Conservation (phyloP, 2,797 vertebrate species). For the Myotis planiceps region DNA sequence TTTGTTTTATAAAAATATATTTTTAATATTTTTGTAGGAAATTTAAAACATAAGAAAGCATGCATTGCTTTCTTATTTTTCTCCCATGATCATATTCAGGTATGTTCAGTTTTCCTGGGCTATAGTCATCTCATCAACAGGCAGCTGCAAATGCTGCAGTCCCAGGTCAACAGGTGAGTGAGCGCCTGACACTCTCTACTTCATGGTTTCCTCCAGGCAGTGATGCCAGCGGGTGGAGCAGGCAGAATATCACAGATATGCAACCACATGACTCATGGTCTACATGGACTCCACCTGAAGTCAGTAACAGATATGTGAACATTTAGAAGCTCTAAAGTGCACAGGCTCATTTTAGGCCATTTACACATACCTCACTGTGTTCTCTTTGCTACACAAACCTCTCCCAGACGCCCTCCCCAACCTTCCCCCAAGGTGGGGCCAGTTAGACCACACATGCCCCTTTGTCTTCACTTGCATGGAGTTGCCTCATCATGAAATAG, state of each 20-base stretch:
- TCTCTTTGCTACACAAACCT: not conserved
- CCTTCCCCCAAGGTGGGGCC: not conserved
- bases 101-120: not conserved
- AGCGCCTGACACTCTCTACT: not conserved
- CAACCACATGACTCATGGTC: not conserved
- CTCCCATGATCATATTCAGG: not conserved
- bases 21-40: not conserved
- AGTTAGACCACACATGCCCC: not conserved
- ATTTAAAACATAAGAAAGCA: not conserved
- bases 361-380: not conserved
- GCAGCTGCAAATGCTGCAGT: not conserved
- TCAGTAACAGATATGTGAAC: not conserved
- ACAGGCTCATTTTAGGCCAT: not conserved
- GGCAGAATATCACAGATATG: fast-evolving
- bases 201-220: not conserved
- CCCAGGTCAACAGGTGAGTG: not conserved
- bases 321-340: not conserved
- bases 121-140: not conserved
- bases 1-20: not conserved
- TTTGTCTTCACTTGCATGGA: not conserved
- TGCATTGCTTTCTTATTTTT: not conserved
- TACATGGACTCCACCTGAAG: not conserved
- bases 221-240: not conserved
- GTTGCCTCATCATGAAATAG: not conserved
- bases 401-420: not conserved